A percentile compares a stretch with the other conserved stretches of the same genome.
Conservation (phyloP, 2,888 invertebrate genomes). For the Eudemis profundana region DNA sequence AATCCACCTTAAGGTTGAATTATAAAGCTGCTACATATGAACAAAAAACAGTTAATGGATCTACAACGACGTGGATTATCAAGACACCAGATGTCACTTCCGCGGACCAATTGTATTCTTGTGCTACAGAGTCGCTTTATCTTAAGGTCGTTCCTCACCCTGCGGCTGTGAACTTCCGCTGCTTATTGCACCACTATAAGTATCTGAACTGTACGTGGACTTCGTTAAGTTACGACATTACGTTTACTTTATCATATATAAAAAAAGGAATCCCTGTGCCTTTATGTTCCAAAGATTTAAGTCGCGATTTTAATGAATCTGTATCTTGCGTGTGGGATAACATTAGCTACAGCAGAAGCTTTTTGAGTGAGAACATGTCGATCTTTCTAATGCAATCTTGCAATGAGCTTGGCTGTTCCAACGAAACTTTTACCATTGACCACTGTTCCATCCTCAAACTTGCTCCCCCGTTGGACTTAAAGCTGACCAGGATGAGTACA, state of each 20-base stretch:
- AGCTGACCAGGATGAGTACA: neutral
- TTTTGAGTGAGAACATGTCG: no score
- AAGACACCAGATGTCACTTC: no score
- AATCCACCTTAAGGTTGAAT: no score
- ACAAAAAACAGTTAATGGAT: no score
- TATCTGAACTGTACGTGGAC: neutral
- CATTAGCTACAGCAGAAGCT: no score
- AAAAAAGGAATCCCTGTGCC: neutral
- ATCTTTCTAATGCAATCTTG: neutral
- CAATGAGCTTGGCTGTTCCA: neutral
- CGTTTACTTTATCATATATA: neutral
- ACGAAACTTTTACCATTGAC: neutral
- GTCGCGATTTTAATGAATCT: neutral
- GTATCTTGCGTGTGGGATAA: neutral
- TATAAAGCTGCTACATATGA: no score
- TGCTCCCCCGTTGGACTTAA: neutral
- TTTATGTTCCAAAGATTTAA: neutral
- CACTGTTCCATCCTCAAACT: neutral
- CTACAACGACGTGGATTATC: no score
- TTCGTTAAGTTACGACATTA: neutral
- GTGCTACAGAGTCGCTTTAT: no score
- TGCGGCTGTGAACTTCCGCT: neutral
- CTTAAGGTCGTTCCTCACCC: neutral
- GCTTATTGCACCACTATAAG: neutral
- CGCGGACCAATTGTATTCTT: neutral